Evolutionary conservation across 2,888 invertebrate species (phyloP).

Genomic region (Myathropa florea): DNA sequence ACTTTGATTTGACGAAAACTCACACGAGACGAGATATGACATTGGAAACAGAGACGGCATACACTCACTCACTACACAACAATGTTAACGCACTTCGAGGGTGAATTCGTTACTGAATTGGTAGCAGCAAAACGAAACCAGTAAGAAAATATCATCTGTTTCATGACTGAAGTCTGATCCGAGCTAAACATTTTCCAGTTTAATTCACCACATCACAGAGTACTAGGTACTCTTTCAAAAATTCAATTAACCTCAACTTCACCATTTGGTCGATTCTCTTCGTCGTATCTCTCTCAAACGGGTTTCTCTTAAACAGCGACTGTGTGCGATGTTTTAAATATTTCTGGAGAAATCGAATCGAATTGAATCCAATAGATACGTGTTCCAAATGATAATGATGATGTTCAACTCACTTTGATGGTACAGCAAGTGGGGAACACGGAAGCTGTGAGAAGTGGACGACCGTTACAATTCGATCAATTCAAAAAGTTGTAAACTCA

Average conservation of each 20-base stretch:
- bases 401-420: not conserved
- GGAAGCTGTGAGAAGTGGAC: not conserved
- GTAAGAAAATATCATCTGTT: constrained; percentile 54
- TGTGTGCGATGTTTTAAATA: not conserved
- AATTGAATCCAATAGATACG: not conserved
- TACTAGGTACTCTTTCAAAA: not conserved
- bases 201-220: constrained; percentile 28
- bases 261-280: not conserved
- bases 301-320: not conserved
- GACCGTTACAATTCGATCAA: not conserved
- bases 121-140: constrained; percentile 43
- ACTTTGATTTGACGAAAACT: constrained; percentile 8
- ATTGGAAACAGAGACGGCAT: constrained; percentile 24
- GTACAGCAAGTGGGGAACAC: not conserved
- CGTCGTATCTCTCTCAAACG: not conserved
- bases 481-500: not conserved
- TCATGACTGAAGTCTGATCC: not conserved
- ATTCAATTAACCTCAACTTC: not conserved
- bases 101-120: constrained; percentile 61
- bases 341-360: not conserved
- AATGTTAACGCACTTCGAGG: constrained; percentile 59
- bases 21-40: constrained; percentile 48
- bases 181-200: constrained; percentile 6
- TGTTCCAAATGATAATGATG: not conserved
- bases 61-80: too few relatives aligned